These are phyloP conservation scores for Notospermus geniculatus DNA, from an alignment of 1,140 invertebrate genomes.

Conservation along the genomic window DNA sequence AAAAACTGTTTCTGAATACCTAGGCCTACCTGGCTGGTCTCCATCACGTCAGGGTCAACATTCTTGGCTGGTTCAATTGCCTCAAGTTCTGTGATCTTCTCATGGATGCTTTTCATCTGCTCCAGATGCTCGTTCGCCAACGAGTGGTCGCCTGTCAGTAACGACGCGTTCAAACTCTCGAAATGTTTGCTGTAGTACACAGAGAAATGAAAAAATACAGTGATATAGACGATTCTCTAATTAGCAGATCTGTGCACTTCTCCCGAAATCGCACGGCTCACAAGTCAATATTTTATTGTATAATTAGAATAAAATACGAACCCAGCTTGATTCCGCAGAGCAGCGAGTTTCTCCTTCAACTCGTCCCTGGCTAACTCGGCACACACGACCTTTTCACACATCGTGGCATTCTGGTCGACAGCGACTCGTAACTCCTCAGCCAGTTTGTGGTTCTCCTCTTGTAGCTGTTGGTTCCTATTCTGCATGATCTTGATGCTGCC, in stretches of 20 bases:
- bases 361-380: conserved; percentile 44
- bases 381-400: conserved; percentile 42
- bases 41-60: not conserved
- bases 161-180: conserved; percentile 39
- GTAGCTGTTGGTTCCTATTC: conserved; percentile 32
- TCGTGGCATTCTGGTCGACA: conserved; percentile 39
- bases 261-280: too few relatives aligned
- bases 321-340: conserved; percentile 47
- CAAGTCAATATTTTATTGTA: too few relatives aligned
- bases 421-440: conserved; percentile 37
- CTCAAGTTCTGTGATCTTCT: conserved; percentile 38
- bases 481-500: conserved; percentile 26
- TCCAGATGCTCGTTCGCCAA: conserved; percentile 44
- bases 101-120: conserved; percentile 44
- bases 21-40: not conserved
- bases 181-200: conserved; percentile 36
- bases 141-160: conserved; percentile 36
- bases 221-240: too few relatives aligned
- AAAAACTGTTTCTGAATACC: too few relatives aligned
- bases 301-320: conserved; percentile 22
- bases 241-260: too few relatives aligned
- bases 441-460: conserved; percentile 48
- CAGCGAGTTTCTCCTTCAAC: conserved; percentile 43
- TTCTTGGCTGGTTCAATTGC: too few relatives aligned
- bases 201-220: too few relatives aligned